phyloP scores from a whole-genome alignment of 1,140 invertebrate species.

The Bicyclus anynana region DNA sequence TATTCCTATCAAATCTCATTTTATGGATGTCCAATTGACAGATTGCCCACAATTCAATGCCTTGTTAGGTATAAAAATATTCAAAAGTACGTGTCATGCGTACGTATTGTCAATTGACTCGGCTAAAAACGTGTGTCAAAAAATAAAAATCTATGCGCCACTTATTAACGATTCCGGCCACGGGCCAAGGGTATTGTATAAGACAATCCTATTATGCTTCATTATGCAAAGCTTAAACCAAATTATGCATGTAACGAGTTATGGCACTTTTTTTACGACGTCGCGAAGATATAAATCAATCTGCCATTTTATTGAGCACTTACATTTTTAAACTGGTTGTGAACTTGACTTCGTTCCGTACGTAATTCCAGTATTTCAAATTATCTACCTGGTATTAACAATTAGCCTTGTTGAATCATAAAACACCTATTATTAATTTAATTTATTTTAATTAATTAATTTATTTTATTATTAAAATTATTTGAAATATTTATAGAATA shows the following conservation, averaged over 20 bases:
- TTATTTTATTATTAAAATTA: too few relatives aligned
- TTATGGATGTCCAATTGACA: constrained; percentile 9
- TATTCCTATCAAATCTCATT: background rate
- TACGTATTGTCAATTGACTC: constrained; percentile 12
- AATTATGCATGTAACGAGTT: constrained; percentile 24
- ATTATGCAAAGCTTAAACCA: constrained; percentile 21
- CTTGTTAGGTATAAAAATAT: constrained; percentile 23
- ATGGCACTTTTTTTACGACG: constrained; percentile 19
- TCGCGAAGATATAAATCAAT: constrained; percentile 19
- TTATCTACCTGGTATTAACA: too few relatives aligned
- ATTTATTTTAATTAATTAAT: too few relatives aligned
- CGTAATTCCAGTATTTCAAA: too few relatives aligned
- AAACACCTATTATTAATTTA: too few relatives aligned
- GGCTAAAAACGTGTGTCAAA: constrained; percentile 5
- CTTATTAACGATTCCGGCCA: constrained; percentile 14
- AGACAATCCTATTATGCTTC: constrained; percentile 19
- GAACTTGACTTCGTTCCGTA: too few relatives aligned
- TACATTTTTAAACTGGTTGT: background rate
- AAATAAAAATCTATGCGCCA: constrained; percentile 3
- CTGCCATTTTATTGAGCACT: background rate
- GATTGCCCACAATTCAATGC: constrained; percentile 22
- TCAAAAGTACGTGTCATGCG: constrained; percentile 17
- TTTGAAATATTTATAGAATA: too few relatives aligned
- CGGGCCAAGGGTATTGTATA: constrained; percentile 20
- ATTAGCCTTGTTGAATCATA: too few relatives aligned